Evolutionary conservation across 2,888 invertebrate species (phyloP), one percentile per base, ranked within the genome.

Genomic region (Andrena chrysosceles): DNA sequence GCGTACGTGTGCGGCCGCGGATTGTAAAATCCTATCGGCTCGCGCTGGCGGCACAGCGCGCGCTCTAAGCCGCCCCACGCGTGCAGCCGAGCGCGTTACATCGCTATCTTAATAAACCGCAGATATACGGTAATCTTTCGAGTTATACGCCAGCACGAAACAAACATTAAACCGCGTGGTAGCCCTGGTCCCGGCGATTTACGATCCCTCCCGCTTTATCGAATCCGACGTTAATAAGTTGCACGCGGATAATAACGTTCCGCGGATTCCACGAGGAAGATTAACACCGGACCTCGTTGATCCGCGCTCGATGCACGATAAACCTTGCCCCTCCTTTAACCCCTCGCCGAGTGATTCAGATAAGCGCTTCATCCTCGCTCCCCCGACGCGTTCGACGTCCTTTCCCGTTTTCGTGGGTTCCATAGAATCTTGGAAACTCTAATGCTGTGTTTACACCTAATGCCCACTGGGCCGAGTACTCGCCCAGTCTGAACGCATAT

Each of bases 51-150:
- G 56, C 56, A 5, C 56, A n/a, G 52, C 20, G 20, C 48, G 54
- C 56, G 48, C 42, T 33, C 66, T 54, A 67, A 60, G 49, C 72
- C 64, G 69, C 76, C 74, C 67, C 76, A 13, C 20, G 71, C 66
- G 69, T 69, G 64, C 42, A 62, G 35, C 16, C 56, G 35, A 59
- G 35, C 82, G 75, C 67, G 83, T 82, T 85, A 79, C 88, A 89
- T 87, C 87, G 89, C 86, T 90, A 89, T 90, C 90, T 91, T 89
- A 90, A 91, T 90, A 91, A 89, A 89, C 84, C 88, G 86, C 84
- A 80, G 87, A 89, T 89, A 86, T 81, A 87, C 87, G 81, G 87
- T 82, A 87, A 89, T 90, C 88, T 83, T 80, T 80, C 86, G 81
- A 86, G 86, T 84, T 90, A 87, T 89, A 88, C 84, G 88, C 73